phyloP scores from a whole-genome alignment of 2,113 vertebrate species.

The Laterallus jamaicensis region DNA sequence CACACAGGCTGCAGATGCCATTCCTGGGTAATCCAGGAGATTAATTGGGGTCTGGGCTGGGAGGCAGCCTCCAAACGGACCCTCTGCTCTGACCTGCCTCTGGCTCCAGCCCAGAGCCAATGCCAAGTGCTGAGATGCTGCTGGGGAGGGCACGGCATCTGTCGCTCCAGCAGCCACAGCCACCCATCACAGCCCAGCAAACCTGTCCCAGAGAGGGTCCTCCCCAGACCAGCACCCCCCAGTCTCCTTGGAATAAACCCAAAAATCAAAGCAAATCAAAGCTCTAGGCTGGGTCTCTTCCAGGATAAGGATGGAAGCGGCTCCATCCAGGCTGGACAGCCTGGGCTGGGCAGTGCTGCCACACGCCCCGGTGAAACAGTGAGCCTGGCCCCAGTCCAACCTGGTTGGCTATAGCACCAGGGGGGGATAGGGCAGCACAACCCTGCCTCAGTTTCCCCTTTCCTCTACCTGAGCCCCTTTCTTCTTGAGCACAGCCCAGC shows the following conservation, averaged over 20 bases:
- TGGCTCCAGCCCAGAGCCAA: neutral
- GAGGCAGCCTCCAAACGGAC: conserved; percentile 36
- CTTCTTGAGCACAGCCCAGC: neutral
- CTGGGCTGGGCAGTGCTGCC: neutral
- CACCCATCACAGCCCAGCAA: neutral
- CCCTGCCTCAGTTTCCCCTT: conserved; percentile 37
- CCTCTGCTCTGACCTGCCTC: conserved; percentile 15
- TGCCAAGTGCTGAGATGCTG: neutral
- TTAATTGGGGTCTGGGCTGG: conserved; percentile 60
- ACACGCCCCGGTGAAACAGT: neutral
- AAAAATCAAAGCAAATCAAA: neutral
- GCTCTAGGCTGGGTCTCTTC: neutral
- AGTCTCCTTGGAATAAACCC: accelerated
- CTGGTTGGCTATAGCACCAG: neutral
- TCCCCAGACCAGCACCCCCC: neutral
- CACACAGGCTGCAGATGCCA: conserved; percentile 29
- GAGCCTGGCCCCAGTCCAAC: neutral
- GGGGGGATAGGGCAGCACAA: neutral
- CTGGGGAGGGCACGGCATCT: neutral
- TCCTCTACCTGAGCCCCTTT: neutral
- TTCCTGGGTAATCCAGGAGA: conserved; percentile 67
- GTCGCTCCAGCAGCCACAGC: neutral
- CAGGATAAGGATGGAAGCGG: neutral
- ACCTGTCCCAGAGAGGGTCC: neutral
- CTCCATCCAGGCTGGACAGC: neutral